Base-by-base conservation (phyloP, 2,797 vertebrate genomes). In the Leuciscus waleckii region DNA sequence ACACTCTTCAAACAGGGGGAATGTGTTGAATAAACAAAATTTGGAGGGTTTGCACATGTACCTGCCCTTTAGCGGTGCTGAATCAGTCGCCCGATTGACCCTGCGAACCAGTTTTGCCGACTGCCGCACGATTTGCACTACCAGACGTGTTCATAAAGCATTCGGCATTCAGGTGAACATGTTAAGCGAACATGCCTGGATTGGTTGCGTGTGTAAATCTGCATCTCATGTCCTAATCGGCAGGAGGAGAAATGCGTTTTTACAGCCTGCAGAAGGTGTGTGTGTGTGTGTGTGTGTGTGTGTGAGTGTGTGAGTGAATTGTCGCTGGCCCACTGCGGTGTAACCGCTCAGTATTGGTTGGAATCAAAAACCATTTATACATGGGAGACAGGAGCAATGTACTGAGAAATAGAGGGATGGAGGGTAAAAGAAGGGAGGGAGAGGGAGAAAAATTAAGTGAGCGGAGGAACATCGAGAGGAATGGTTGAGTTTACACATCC, bases 21-120 rank as follows among this genome's bases (percentile, higher is more conserved):
- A 85, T 81, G 84, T 86, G 75, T 68, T 81, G 90, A 91, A 92
- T 92, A 73, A 90, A 91, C 82, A 51, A 70, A 61, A 82, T 91
- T 92, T 91, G 81, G 89, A 93, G 88, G 90, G 87, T 86, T 89
- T 79, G 65, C 63, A 68, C 43, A 19, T 88, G 75, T 80, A 82
- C 81, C 75, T 79, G 83, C 89, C 83, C 76, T 82, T 65, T 79
- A 86, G 86, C 85, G 26, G 65, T 86, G 87, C 84, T 86, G 41
- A 88, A 81, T 82, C 69, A 73, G 76, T 80, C 74, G 67, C 61
- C 37, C 4, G 51, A 61, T 35, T 58, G 32, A 69, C 74, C 49
- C 49, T 46, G 23, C 5, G 75, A 61, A 61, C 61, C 82, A 9
- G 56, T 19, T n/a, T 83, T 51, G 61, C n/a, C 17, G 10, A 7